These are phyloP conservation scores for Nasonia vitripennis DNA, from an alignment of 1,140 invertebrate species.

Conservation along the genomic window DNA sequence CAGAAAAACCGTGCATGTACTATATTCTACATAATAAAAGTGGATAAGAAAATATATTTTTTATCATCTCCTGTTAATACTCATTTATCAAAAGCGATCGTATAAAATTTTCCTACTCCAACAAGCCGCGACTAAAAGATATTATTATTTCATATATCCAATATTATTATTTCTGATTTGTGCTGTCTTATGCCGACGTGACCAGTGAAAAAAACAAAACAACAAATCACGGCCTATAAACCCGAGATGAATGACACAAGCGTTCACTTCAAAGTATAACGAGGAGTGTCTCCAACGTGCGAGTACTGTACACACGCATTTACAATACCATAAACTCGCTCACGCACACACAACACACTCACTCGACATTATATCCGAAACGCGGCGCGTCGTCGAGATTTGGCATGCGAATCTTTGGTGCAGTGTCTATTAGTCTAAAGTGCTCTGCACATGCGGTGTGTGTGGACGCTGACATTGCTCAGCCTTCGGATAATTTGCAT, in stretches of 20 bases:
- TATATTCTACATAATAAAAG: no score
- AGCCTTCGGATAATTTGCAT: slow-evolving; percentile 34
- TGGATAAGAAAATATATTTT: slow-evolving; percentile 3
- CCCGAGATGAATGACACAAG: not conserved
- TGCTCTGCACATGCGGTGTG: not conserved
- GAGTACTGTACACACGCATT: not conserved
- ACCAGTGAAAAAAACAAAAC: no score
- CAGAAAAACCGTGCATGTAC: no score
- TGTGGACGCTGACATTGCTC: slow-evolving; percentile 24
- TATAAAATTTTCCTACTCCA: slow-evolving; percentile 19
- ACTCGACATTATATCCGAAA: not conserved
- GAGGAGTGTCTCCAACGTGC: not conserved
- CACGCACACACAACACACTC: not conserved
- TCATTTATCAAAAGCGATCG: slow-evolving; percentile 20
- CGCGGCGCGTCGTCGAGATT: not conserved
- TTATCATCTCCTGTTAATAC: not conserved
- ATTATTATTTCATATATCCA: no score
- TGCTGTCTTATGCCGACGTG: no score
- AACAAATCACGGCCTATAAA: not conserved
- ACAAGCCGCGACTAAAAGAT: no score
- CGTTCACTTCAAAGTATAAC: slow-evolving; percentile 26
- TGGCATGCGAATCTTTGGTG: not conserved
- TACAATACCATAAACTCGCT: not conserved
- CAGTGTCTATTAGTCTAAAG: not conserved
- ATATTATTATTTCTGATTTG: no score